These are phyloP conservation scores for Epinotia bilunana DNA, from an alignment of 2,888 invertebrate genomes.

Conservation along the genomic window DNA sequence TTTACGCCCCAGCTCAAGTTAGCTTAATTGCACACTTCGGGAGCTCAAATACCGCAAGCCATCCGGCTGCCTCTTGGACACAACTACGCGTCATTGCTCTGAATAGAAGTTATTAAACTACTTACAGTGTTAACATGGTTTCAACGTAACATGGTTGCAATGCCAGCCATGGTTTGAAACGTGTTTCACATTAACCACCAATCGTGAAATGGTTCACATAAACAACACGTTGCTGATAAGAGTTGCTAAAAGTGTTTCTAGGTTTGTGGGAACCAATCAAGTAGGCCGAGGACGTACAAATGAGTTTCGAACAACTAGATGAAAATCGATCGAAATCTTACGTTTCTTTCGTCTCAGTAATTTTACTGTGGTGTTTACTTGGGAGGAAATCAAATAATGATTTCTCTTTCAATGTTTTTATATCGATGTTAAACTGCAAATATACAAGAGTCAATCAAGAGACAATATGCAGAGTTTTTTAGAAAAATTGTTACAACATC, in stretches of 20 bases:
- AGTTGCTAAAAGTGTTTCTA: slow-evolving; percentile 45
- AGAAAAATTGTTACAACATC: no score
- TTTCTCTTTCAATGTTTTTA: neutral
- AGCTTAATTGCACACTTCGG: no score
- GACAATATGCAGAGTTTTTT: no score
- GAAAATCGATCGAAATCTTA: slow-evolving; percentile 16
- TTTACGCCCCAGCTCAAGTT: no score
- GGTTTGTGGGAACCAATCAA: slow-evolving; percentile 42
- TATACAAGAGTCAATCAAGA: no score
- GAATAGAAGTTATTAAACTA: slow-evolving; percentile 19
- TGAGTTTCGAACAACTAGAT: slow-evolving; percentile 15
- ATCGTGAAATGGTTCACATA: slow-evolving; percentile 31
- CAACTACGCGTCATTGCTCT: neutral
- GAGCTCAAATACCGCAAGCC: no score
- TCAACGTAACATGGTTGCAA: neutral
- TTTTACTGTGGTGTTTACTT: neutral
- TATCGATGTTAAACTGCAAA: neutral
- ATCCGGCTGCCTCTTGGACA: no score
- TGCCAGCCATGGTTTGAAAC: slow-evolving; percentile 24
- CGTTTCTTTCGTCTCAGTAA: neutral
- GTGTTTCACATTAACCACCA: slow-evolving; percentile 20
- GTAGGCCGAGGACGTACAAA: slow-evolving; percentile 37
- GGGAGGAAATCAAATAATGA: neutral
- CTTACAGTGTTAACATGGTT: slow-evolving; percentile 5
- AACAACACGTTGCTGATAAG: slow-evolving; percentile 46